Conservation (phyloP, 2,113 vertebrate species). For the Psilopsiagon aymara region DNA sequence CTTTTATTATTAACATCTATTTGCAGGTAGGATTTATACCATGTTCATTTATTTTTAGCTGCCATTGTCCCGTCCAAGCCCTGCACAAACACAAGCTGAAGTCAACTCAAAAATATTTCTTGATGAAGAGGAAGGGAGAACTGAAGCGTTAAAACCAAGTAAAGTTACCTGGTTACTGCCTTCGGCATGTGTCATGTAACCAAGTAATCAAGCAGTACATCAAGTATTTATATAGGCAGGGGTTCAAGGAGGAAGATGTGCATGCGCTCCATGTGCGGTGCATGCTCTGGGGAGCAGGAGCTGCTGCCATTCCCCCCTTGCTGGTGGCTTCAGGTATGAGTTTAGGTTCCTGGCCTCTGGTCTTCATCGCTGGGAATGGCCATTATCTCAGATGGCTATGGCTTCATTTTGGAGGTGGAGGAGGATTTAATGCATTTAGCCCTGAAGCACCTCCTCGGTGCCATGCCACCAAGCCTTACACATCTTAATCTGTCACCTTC, state of each 20-base stretch:
- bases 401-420: background rate
- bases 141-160: background rate
- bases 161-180: background rate
- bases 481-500: background rate
- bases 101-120: background rate
- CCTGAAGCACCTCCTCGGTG: background rate
- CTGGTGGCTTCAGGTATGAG: background rate
- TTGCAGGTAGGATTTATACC: background rate
- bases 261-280: accelerated
- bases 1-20: background rate
- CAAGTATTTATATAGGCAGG: background rate
- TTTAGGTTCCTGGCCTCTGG: background rate
- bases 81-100: background rate
- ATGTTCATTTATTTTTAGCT: background rate
- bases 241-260: background rate
- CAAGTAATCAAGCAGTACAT: background rate
- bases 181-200: background rate
- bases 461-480: background rate
- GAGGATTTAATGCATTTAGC: background rate
- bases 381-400: background rate
- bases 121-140: background rate
- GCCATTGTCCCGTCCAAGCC: background rate
- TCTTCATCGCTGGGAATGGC: background rate
- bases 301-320: background rate
- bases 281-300: background rate